Conservation (phyloP, 2,888 invertebrate genomes). For the Amiota communis region DNA sequence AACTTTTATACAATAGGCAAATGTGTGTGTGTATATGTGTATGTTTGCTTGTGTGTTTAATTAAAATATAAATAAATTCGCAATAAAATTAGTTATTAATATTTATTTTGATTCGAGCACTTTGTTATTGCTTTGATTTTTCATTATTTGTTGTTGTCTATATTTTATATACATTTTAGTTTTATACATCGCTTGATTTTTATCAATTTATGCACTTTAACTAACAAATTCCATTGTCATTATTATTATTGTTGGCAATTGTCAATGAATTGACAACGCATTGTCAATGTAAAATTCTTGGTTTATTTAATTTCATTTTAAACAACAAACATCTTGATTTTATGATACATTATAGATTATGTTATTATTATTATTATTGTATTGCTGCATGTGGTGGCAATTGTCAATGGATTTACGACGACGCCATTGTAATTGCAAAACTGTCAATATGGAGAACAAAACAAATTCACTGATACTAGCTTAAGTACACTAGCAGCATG, state of each 20-base stretch:
- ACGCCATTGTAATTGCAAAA: too few relatives aligned
- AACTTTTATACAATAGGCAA: conserved; percentile 5
- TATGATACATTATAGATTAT: neutral
- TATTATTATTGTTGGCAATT: too few relatives aligned
- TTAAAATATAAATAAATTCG: conserved; percentile 18
- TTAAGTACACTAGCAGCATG: too few relatives aligned
- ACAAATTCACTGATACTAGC: too few relatives aligned
- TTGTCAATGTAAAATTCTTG: too few relatives aligned
- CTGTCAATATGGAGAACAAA: too few relatives aligned
- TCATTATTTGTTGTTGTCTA: conserved; percentile 48
- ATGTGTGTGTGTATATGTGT: conserved; percentile 30
- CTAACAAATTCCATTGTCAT: neutral
- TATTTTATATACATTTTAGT: neutral
- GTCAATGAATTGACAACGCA: too few relatives aligned
- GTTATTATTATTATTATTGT: neutral
- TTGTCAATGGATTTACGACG: too few relatives aligned
- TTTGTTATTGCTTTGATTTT: conserved; percentile 58
- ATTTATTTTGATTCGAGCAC: conserved; percentile 60
- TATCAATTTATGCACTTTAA: conserved; percentile 12
- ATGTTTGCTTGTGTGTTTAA: conserved; percentile 27
- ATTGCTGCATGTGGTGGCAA: too few relatives aligned
- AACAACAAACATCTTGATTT: neutral
- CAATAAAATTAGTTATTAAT: conserved; percentile 31
- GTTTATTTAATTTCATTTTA: conserved; percentile 1
- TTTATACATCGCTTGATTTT: neutral